These are phyloP conservation scores for Uloborus diversus DNA, from an alignment of 1,140 invertebrate species.

Conservation along the genomic window DNA sequence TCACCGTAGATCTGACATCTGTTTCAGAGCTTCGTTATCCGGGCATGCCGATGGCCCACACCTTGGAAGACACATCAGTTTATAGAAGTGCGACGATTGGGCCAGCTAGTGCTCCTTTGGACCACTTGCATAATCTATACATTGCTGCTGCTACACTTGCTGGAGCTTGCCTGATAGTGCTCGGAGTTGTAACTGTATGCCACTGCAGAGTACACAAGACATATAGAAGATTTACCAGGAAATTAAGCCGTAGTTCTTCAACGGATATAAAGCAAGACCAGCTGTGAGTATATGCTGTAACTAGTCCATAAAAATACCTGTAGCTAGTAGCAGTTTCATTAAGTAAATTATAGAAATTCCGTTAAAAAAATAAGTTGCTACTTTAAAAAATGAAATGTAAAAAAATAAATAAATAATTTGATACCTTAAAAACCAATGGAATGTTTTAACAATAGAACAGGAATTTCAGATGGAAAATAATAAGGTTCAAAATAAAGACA, in stretches of 20 bases:
- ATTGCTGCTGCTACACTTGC: constrained; percentile 76
- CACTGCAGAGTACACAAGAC: constrained; percentile 77
- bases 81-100: constrained; percentile 40
- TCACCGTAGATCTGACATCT: constrained; percentile 25
- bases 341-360: no score
- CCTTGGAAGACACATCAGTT: constrained; percentile 42
- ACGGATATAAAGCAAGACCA: constrained; percentile 53
- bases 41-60: constrained; percentile 40
- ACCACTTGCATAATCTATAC: constrained; percentile 77
- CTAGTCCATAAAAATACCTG: background rate
- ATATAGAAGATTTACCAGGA: constrained; percentile 68
- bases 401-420: no score
- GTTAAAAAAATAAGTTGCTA: no score
- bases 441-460: no score
- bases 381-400: no score
- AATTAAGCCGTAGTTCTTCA: constrained; percentile 30
- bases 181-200: constrained; percentile 75
- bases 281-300: constrained; percentile 36
- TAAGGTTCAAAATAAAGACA: no score
- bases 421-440: no score
- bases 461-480: no score
- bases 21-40: constrained; percentile 55
- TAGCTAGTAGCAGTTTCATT: no score
- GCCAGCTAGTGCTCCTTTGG: constrained; percentile 58
- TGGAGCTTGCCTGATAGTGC: constrained; percentile 75